Base-by-base conservation (phyloP, 2,888 invertebrate species). In the Morpho deidamia region DNA sequence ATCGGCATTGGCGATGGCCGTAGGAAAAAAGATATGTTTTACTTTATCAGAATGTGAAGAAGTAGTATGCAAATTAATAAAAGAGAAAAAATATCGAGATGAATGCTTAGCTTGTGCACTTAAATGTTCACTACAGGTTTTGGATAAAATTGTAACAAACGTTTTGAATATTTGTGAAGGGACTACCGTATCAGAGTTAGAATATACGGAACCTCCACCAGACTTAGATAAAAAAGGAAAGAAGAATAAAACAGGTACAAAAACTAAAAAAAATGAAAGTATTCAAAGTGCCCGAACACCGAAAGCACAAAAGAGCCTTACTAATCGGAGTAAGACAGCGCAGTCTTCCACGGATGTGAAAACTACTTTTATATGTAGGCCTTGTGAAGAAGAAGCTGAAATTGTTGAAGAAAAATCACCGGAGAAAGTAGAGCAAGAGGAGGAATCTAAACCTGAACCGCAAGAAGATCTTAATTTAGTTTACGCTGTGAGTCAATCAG, bases 11-110 rank as follows among this genome's bases (percentile, higher is more conserved):
- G 85, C 90, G 12, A 77, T 93, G 62, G 86, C 90, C 11, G 66
- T 91, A 8, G 93, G 93, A 1, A 90, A 86, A 66, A 77, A 77
- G 51, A 80, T 90, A 7, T 92, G 93, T 69, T 83, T 74, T 63
- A 74, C 83, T 41, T 61, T 72, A 11, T 70, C 80, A 1, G 81
- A 89, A 8, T 93, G 93, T 37, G 76, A 90, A 59, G 80, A 78
- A 55, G 86, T 91, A 12, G 77, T 90, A 7, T 73, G 78, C 62
- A 77, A 82, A 60, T 64, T 86, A 38, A 77, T 89, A 38, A 74
- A 78, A 67, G 63, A 71, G 1, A 88, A 87, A 61, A 68, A 74
- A 51, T 83, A 85, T 51, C 78, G 57, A 67, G 84, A 86, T 60
- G 83, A 75, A 41, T 79, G 80, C 56, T 62, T 78, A 40, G 81